Evolutionary conservation across 2,888 invertebrate species (phyloP), one percentile per base, ranked within the genome.

Genomic region (Xestia xanthographa): DNA sequence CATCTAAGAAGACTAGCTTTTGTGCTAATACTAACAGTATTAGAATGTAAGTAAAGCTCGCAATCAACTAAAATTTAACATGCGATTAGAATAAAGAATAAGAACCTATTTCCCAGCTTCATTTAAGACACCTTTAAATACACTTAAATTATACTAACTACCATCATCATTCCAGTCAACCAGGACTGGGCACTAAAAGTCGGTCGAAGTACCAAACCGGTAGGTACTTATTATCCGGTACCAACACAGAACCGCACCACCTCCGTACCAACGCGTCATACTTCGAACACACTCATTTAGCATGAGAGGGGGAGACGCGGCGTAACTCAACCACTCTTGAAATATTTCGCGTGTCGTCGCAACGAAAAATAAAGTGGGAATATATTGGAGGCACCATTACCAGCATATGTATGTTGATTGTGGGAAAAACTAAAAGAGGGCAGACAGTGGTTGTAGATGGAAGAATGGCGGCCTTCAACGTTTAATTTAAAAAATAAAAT

Each of bases 341-440:
- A 86, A 88, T 87, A 88, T 88, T 88, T 83, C 79, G 68, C 82
- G 77, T 80, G 85, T 83, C 83, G 48, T 48, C 62, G 74, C 60
- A 29, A 45, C 78, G 69, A 38, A 67, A 80, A 79, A 72, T 83
- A 84, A 84, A 85, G 79, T 82, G 77, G 75, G 74, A 82, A 89
- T 86, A 87, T 82, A 86, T 86, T 83, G 81, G 79, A 79, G 80
- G 66, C 62, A 63, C 80, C 76, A 86, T 88, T 85, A 82, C 77
- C 29, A 69, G 56, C 63, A 26, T 43, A 41, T 34, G 50, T 56
- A n/a, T 50, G 68, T 60, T 63, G 74, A 66, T 38, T 70, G 75
- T 68, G 12, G 58, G 56, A 56, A 72, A 75, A 78, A 73, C 53
- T 70, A 67, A 58, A 26, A 56, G 22, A 26, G 56, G n/a, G 29